Base-by-base conservation (phyloP, 1,140 invertebrate genomes). In the Leptopilina clavipes region DNA sequence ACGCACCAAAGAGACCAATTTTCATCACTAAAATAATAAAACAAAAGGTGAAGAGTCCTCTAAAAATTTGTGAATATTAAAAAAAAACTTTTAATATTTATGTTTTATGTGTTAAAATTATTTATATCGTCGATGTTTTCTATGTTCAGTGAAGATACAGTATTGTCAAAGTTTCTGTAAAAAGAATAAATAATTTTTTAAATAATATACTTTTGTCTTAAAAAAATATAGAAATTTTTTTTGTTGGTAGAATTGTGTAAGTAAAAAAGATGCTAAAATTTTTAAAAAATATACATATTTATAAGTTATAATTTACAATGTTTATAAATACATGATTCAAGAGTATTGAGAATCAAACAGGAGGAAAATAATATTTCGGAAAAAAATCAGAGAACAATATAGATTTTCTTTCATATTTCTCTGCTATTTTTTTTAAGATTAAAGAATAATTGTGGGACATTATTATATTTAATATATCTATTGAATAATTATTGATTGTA, bases 21-120 rank as follows among this genome's bases (percentile, higher is more conserved):
- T 86, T 86, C 25, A 87, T 87, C 17, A 85, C 86, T 0, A 82
- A 84, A 19, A 77, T 65, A 17, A 84, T 78, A 22, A 86, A 81
- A 82, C 78, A 79, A 56, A 85, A 78, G 79, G 43, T 54, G 3
- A 71, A 78, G 31, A 71, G 72, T 78, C 72, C 71, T 25, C 37
- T n/a, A 8, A n/a, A 52, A 2, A 17, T 52, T 52, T n/a, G 5
- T 52, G 17, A 52, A 1, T 52, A 1, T n/a, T n/a, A 17, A 17
- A 17, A 7, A 40, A 9, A 40, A 31, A 31, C 25, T 31, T 31
- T 31, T 3, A 31, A 31, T 31, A 31, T 31, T 31, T 31, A 31
- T 31, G 7, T 40, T 40, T 40, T 3, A 40, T 7, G 25, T 31
- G 25, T 40, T 40, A 7, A 40, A 40, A 40, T 5, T 40, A 31